phyloP scores from a whole-genome alignment of 2,113 vertebrate genomes.

The Trogon surrucura region DNA sequence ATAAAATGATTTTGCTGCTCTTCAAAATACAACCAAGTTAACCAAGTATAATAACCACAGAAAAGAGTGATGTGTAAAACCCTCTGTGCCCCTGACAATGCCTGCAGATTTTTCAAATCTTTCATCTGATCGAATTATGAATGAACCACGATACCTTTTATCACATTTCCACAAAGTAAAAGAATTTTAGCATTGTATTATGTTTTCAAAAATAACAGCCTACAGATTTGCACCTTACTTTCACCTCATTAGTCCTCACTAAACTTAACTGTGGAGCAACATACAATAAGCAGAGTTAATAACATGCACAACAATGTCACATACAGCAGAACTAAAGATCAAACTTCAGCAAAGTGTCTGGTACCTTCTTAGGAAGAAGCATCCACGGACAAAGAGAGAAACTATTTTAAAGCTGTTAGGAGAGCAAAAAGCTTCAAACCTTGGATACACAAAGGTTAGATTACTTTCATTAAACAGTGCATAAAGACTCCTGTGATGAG shows the following conservation, averaged over 20 bases:
- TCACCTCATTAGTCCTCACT: background rate
- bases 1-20: background rate
- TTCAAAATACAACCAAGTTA: background rate
- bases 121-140: constrained; percentile 3
- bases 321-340: background rate
- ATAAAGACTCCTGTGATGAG: background rate
- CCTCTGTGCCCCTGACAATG: background rate
- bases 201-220: background rate
- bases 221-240: background rate
- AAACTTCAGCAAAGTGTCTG: background rate
- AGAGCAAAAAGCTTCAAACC: background rate
- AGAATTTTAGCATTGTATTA: background rate
- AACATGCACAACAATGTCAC: background rate
- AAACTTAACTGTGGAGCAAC: background rate
- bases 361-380: background rate
- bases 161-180: constrained; percentile 2
- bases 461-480: background rate
- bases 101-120: background rate
- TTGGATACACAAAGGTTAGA: background rate
- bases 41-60: background rate
- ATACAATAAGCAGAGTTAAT: background rate
- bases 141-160: background rate
- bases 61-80: background rate
- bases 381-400: background rate
- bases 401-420: background rate